Evolutionary conservation across 1,140 invertebrate species (phyloP).

Genomic region (Neodiprion virginianus): DNA sequence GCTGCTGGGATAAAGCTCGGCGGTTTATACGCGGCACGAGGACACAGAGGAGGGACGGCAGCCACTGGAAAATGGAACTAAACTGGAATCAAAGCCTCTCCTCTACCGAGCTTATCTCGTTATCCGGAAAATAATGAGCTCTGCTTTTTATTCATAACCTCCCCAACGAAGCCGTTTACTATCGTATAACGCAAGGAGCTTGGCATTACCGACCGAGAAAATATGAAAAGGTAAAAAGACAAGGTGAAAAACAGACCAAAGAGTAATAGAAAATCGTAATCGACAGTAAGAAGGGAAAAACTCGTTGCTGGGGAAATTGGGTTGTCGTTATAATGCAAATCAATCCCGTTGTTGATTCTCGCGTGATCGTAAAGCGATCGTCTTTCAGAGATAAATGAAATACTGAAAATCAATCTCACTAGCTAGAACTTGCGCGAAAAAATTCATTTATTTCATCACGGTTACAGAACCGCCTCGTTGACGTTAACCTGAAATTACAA

Average conservation of each 20-base stretch:
- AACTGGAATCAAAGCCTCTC: conserved; percentile 3
- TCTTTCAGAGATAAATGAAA: background rate
- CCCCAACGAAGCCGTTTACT: background rate
- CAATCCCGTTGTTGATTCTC: background rate
- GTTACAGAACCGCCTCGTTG: background rate
- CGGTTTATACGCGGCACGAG: background rate
- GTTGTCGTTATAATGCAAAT: background rate
- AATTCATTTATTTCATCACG: background rate
- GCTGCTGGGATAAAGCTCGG: background rate
- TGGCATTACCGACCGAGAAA: background rate
- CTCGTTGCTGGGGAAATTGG: background rate
- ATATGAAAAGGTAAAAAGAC: background rate
- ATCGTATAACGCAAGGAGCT: background rate
- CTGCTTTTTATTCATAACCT: conserved; percentile 1
- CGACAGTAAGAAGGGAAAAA: background rate
- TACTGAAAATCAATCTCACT: background rate
- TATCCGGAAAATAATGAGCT: conserved; percentile 3
- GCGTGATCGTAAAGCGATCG: too few species aligned
- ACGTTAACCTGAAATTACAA: background rate
- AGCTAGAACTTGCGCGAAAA: background rate
- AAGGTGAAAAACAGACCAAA: background rate
- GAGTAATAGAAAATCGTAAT: too few species aligned
- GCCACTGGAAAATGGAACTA: conserved; percentile 4
- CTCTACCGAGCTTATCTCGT: background rate
- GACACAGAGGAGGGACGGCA: background rate